phyloP scores from a whole-genome alignment of 2,797 vertebrate species.

The Melanotaenia boesemani region DNA sequence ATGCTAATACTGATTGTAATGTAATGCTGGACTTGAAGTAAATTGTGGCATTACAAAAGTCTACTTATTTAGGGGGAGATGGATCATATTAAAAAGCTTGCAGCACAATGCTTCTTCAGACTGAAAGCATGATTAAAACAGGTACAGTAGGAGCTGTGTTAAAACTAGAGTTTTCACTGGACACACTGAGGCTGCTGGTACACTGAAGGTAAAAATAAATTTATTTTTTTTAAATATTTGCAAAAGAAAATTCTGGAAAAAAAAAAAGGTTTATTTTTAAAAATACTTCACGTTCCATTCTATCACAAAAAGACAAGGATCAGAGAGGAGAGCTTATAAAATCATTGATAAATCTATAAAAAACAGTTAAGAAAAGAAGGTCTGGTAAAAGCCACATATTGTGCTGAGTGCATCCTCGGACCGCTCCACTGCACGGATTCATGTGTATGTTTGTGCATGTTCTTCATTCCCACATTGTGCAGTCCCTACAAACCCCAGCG shows the following conservation, averaged over 20 bases:
- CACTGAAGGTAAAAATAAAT: slow-evolving; percentile 59
- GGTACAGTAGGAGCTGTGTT: slow-evolving; percentile 8
- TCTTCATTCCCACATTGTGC: too few species aligned
- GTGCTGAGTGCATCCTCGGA: slow-evolving; percentile 50
- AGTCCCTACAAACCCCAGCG: slow-evolving; percentile 41
- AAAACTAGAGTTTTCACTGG: slow-evolving; percentile 38
- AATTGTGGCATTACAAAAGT: slow-evolving; percentile 13
- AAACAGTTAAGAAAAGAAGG: slow-evolving; percentile 72
- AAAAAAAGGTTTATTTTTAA: slow-evolving; percentile 21
- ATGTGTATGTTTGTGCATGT: slow-evolving; percentile 30
- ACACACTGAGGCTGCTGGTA: slow-evolving; percentile 66
- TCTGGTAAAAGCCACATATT: slow-evolving; percentile 51
- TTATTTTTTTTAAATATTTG: slow-evolving; percentile 44
- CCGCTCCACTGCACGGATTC: slow-evolving; percentile 19
- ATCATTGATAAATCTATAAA: slow-evolving; percentile 62
- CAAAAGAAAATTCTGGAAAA: slow-evolving; percentile 52
- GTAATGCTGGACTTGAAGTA: slow-evolving; percentile 23
- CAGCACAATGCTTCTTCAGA: slow-evolving; percentile 37
- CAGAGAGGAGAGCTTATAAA: slow-evolving; percentile 67
- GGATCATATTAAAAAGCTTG: slow-evolving; percentile 28
- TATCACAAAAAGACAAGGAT: slow-evolving; percentile 66
- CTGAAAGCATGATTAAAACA: slow-evolving; percentile 30
- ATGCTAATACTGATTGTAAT: slow-evolving; percentile 16
- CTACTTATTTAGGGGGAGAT: slow-evolving; percentile 36
- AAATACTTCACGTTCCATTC: slow-evolving; percentile 58